phyloP scores from a whole-genome alignment of 1,140 invertebrate species.

The Bombus consobrinus region DNA sequence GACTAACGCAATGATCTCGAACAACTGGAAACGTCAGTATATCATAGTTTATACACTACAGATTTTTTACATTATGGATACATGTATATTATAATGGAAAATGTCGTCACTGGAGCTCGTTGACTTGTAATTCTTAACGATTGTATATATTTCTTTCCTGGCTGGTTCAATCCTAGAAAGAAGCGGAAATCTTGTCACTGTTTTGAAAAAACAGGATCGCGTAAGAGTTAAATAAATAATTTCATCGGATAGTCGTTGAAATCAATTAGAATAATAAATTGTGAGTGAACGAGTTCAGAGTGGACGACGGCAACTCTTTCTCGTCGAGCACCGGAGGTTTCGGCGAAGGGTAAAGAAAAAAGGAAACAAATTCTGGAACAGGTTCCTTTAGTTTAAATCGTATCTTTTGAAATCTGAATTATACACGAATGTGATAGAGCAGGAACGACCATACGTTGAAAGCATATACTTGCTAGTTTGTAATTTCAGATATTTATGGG shows the following conservation, averaged over 20 bases:
- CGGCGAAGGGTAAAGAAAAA: not conserved
- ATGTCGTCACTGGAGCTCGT: not conserved
- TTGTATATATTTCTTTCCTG: not conserved
- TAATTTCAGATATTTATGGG: slow-evolving; percentile 49
- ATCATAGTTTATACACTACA: slow-evolving; percentile 8
- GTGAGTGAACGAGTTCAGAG: not conserved
- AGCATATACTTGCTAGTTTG: not conserved
- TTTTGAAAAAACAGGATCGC: no score
- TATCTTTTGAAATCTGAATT: slow-evolving; percentile 10
- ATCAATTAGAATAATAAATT: not conserved
- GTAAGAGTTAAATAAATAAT: not conserved
- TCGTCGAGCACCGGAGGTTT: not conserved
- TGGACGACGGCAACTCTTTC: not conserved
- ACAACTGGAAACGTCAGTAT: not conserved
- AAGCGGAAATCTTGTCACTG: no score
- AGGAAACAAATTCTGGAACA: not conserved
- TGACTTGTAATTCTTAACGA: not conserved
- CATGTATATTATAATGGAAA: not conserved
- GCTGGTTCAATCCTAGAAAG: no score
- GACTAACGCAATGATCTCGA: slow-evolving; percentile 3
- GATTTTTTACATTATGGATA: slow-evolving; percentile 32
- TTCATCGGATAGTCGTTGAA: not conserved
- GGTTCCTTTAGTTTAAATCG: slow-evolving; percentile 33
- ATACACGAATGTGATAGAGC: not conserved
- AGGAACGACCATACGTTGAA: not conserved